Evolutionary conservation across 2,888 invertebrate species (phyloP).

Genomic region (Microdon myrmicae): DNA sequence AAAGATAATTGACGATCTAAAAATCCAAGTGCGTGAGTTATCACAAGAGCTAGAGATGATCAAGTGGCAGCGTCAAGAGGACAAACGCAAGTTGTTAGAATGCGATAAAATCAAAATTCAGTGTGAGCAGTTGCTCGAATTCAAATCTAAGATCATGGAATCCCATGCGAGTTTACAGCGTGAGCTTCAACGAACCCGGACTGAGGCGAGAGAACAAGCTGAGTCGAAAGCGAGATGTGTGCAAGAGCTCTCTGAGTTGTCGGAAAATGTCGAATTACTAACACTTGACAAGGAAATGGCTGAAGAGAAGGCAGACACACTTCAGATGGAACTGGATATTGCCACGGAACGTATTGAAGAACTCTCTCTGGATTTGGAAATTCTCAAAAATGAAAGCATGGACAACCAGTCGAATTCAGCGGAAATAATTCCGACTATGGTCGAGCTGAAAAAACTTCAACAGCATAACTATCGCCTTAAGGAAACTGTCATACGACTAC

Average conservation of each 20-base stretch:
- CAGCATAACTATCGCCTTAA: conserved; percentile 92
- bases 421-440: conserved; percentile 56
- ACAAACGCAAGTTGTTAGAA: conserved; percentile 90
- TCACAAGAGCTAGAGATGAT: conserved; percentile 92
- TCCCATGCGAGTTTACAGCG: conserved; percentile 85
- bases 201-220: conserved; percentile 87
- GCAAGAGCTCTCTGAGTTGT: conserved; percentile 91
- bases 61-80: conserved; percentile 84
- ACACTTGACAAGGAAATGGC: conserved; percentile 99
- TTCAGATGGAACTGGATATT: conserved; percentile 87
- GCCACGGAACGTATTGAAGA: conserved; percentile 91
- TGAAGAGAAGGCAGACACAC: conserved; percentile 87
- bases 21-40: conserved; percentile 81
- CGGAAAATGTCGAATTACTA: conserved; percentile 95
- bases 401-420: conserved; percentile 62
- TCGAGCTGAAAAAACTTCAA: conserved; percentile 82
- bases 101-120: conserved; percentile 89
- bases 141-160: conserved; percentile 93
- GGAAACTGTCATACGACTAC: conserved; percentile 91
- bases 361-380: conserved; percentile 85
- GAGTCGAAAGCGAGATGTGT: conserved; percentile 85
- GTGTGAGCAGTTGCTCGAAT: conserved; percentile 91
- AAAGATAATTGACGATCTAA: conserved; percentile 76
- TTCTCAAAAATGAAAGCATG: conserved; percentile 81
- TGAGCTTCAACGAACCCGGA: conserved; percentile 85